Percentiles rank a stretch among this genome's conserved stretches.
Evolutionary conservation across 2,797 vertebrate genomes (phyloP).

Genomic region (Anguilla megastoma): DNA sequence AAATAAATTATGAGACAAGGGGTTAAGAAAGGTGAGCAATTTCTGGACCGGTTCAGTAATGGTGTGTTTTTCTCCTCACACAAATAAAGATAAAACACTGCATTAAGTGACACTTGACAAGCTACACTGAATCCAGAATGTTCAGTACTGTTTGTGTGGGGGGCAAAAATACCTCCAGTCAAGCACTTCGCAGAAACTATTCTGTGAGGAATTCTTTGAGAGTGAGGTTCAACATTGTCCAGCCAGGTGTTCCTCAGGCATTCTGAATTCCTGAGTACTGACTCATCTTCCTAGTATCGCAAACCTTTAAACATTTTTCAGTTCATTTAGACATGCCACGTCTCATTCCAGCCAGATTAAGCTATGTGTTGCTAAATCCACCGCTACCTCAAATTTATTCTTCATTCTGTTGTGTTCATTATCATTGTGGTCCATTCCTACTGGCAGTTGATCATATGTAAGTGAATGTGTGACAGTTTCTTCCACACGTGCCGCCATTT

Average conservation of each 20-base stretch:
- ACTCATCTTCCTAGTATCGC: neutral
- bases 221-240: neutral
- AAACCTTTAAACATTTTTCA: neutral
- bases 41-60: neutral
- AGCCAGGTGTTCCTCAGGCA: neutral
- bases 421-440: neutral
- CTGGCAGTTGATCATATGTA: neutral
- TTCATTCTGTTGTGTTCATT: neutral
- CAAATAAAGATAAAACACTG: neutral
- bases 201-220: neutral
- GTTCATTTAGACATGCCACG: neutral
- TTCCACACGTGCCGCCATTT: too few relatives aligned
- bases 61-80: neutral
- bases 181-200: neutral
- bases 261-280: constrained; percentile 1
- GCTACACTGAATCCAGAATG: neutral
- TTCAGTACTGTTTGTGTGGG: neutral
- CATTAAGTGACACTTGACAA: neutral
- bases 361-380: neutral
- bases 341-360: neutral
- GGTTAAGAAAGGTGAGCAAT: neutral
- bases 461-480: neutral
- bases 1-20: neutral
- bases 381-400: neutral
- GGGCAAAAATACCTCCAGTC: neutral